Evolutionary conservation across 2,113 vertebrate species (phyloP).

Genomic region (Piprites chloris): DNA sequence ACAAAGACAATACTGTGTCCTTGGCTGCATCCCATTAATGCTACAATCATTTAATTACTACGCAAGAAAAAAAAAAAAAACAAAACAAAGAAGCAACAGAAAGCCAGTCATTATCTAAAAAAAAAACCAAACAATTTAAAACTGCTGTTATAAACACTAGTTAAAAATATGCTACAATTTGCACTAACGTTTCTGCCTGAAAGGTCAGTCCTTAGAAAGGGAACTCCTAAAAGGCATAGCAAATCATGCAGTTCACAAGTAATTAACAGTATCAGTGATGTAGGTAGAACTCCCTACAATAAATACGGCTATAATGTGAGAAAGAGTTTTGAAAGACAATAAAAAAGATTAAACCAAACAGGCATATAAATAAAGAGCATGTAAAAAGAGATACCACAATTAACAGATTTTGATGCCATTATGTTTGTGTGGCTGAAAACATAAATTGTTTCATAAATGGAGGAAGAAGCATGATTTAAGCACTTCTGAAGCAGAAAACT

Average conservation of each 20-base stretch:
- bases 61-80: background rate
- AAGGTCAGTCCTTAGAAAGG: conserved; percentile 33
- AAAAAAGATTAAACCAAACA: conserved; percentile 58
- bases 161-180: background rate
- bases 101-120: background rate
- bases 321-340: conserved; percentile 47
- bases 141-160: background rate
- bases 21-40: background rate
- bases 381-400: conserved; percentile 48
- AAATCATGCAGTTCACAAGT: conserved; percentile 37
- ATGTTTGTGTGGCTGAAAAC: conserved; percentile 44
- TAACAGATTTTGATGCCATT: conserved; percentile 70
- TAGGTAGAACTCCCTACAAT: conserved; percentile 43
- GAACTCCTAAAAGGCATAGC: conserved; percentile 48
- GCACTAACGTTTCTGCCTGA: background rate
- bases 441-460: conserved; percentile 64
- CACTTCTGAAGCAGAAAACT: conserved; percentile 74
- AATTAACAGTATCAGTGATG: conserved; percentile 60
- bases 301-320: conserved; percentile 31
- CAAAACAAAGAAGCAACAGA: background rate
- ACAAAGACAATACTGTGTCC: background rate
- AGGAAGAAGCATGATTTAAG: conserved; percentile 70
- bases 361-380: conserved; percentile 57
- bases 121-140: background rate
- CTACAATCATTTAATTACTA: background rate